Percentiles rank a stretch among this genome's conserved stretches.
Conservation (phyloP, 2,113 vertebrate species). For the Tichodroma muraria region DNA sequence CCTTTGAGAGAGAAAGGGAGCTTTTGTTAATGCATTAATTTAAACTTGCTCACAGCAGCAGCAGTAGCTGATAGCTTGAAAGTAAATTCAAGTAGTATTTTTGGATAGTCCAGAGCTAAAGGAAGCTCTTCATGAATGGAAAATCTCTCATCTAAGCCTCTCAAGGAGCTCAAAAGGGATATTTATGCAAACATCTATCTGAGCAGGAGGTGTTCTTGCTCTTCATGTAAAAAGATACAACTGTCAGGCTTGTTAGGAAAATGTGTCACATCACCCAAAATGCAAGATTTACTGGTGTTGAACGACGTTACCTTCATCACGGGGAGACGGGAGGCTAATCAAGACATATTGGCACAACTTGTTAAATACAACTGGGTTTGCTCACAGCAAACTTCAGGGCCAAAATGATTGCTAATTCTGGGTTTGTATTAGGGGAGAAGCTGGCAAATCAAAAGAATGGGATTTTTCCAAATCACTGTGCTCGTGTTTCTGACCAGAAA, state of each 20-base stretch:
- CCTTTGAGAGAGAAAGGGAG: not conserved
- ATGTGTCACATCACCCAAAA: not conserved
- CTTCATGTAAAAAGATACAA: not conserved
- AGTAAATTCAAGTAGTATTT: not conserved
- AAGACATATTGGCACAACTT: rapidly evolving
- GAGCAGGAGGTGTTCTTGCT: not conserved
- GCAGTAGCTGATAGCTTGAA: not conserved
- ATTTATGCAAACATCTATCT: not conserved
- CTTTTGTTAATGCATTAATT: constrained; percentile 26
- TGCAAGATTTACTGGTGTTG: not conserved
- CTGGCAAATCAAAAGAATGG: not conserved
- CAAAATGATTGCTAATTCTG: not conserved
- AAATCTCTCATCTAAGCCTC: constrained; percentile 1
- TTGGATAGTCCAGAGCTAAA: not conserved
- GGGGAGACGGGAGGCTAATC: not conserved
- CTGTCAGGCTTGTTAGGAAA: not conserved
- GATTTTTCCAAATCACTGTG: not conserved
- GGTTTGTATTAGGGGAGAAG: not conserved
- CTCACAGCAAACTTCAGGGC: not conserved
- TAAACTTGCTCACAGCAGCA: not conserved
- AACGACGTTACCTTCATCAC: rapidly evolving
- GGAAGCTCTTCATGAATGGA: not conserved
- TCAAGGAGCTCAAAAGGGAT: not conserved
- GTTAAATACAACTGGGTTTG: not conserved
- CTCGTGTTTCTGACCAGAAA: not conserved